A percentile compares a stretch with the other conserved stretches of the same genome.
phyloP scores from a whole-genome alignment of 1,140 invertebrate species.

The Ganaspis sp. region DNA sequence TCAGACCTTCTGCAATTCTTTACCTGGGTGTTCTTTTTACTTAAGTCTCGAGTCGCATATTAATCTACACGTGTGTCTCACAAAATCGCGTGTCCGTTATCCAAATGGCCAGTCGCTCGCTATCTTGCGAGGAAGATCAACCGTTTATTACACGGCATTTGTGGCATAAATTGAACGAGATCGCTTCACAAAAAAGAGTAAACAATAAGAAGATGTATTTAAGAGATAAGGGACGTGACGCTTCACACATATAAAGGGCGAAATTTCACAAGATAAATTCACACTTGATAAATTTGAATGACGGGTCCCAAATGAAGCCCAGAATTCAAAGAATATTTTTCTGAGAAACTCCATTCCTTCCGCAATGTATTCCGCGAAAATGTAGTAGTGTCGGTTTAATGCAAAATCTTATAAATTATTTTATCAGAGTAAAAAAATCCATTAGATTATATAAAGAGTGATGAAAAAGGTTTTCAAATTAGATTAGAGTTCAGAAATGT shows the following conservation, averaged over 20 bases:
- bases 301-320: background rate
- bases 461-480: too few species aligned
- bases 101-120: conserved; percentile 11
- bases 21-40: conserved; percentile 6
- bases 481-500: too few species aligned
- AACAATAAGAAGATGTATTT: conserved; percentile 29
- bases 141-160: conserved; percentile 25
- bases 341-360: too few species aligned
- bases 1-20: background rate
- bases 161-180: conserved; percentile 30
- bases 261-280: conserved; percentile 17
- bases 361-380: too few species aligned
- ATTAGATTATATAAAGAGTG: too few species aligned
- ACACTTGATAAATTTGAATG: conserved; percentile 5
- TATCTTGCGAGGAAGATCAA: conserved; percentile 19
- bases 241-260: background rate
- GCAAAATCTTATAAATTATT: too few species aligned
- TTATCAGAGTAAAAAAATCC: too few species aligned
- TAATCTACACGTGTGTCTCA: conserved; percentile 17
- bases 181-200: conserved; percentile 14
- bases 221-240: background rate
- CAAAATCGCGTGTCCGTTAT: conserved; percentile 31
- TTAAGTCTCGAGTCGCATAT: conserved; percentile 3
- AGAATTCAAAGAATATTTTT: too few species aligned
- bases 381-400: too few species aligned